Conservation (phyloP, 2,113 vertebrate species). For the Echinops telfairi region DNA sequence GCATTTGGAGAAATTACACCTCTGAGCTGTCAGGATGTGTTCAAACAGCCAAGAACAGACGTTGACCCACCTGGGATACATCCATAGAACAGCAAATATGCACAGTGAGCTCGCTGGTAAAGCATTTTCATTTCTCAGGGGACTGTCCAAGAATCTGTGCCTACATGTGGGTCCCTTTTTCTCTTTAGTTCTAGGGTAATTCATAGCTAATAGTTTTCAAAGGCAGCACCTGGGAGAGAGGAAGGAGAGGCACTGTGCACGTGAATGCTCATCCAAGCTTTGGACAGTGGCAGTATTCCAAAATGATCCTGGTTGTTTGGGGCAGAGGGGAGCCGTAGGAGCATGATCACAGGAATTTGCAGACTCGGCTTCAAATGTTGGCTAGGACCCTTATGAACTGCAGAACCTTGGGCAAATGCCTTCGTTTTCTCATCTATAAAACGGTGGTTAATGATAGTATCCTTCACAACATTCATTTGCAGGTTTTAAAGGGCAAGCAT, state of each 20-base stretch:
- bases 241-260: not conserved
- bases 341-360: not conserved
- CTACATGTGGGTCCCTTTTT: not conserved
- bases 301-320: not conserved
- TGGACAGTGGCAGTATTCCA: not conserved
- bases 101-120: not conserved
- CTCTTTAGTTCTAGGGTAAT: not conserved
- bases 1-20: slow-evolving; percentile 71
- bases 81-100: not conserved
- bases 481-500: not conserved
- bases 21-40: slow-evolving; percentile 62
- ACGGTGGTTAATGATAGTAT: not conserved
- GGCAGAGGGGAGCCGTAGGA: not conserved
- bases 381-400: not conserved
- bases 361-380: not conserved
- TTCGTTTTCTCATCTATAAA: not conserved
- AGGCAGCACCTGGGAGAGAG: not conserved
- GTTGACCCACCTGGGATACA: slow-evolving; percentile 58
- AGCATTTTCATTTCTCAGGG: not conserved
- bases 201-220: not conserved
- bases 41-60: slow-evolving; percentile 56
- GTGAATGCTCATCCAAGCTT: not conserved
- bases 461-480: not conserved
- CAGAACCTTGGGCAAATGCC: not conserved
- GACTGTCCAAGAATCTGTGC: not conserved